Evolutionary conservation across 2,888 invertebrate genomes (phyloP), one percentile per base, ranked within the genome.

Genomic region (Dorcus hopei): DNA sequence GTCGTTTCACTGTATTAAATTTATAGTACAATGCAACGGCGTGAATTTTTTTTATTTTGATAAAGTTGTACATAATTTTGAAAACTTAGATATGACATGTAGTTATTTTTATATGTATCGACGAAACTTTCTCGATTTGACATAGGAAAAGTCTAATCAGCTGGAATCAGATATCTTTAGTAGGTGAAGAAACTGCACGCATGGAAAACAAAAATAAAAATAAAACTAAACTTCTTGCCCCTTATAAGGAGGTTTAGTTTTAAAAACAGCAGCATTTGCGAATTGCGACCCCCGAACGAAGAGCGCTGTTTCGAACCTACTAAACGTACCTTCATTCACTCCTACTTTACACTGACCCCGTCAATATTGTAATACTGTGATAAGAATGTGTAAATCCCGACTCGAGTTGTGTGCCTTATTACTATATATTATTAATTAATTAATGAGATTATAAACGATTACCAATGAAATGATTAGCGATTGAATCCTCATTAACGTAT

Each of bases 281-380:
- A 61, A 59, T 63, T 63, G 61, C 61, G 61, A 59, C 47, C 41
- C 48, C 14, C 50, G 49, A 54, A 55, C 56, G 59, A 52, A 59
- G 59, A 59, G 59, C 38, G 19, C 14, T 26, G 42, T 54, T 58
- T 58, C 54, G 50, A 49, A 16, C 58, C 58, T 53, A 53, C 53
- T 52, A 52, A 55, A 52, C 43, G 43, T 40, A 48, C 47, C 57
- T 33, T 33, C 52, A 39, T 40, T 40, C 48, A 38, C 39, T 11
- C 45, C 52, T 57, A 57, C 33, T 51, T 40, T 48, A 50, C 47
- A 41, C 38, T 56, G 56, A 49, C 39, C 53, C 11, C 11, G 42
- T 42, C 9, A 45, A 45, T 53, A 49, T 58, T 58, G 51, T 49
- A 54, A 54, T 54, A 58, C 58, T 58, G 58, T 58, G 58, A 58